Evolutionary conservation across 1,140 invertebrate species (phyloP).

Genomic region (Laupala kohalensis): DNA sequence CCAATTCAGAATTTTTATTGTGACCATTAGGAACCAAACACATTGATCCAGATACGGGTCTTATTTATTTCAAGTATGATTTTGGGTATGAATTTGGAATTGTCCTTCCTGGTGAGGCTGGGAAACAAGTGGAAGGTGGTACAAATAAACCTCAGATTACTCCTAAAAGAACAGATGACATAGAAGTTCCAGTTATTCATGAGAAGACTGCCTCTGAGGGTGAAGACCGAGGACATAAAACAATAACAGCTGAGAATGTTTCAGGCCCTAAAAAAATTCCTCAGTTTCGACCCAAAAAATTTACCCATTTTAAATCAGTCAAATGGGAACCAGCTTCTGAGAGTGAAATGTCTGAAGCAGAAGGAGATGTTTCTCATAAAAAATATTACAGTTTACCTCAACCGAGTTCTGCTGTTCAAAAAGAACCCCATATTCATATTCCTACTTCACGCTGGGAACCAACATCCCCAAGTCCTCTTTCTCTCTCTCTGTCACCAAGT

Average conservation of each 20-base stretch:
- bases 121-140: conserved; percentile 22
- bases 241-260: neutral
- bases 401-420: conserved; percentile 2
- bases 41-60: conserved; percentile 57
- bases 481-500: conserved; percentile 42
- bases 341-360: conserved; percentile 41
- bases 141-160: conserved; percentile 29
- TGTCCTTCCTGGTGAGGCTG: conserved; percentile 51
- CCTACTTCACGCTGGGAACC: conserved; percentile 34
- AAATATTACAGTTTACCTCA: conserved; percentile 29
- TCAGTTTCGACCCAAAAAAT: conserved; percentile 28
- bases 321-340: conserved; percentile 51
- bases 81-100: conserved; percentile 71
- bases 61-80: conserved; percentile 73
- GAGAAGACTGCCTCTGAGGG: conserved; percentile 27
- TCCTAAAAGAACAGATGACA: conserved; percentile 34
- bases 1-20: conserved; percentile 11
- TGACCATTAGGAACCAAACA: conserved; percentile 51
- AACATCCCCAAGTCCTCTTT: conserved; percentile 40
- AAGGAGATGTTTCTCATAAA: conserved; percentile 12
- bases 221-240: neutral
- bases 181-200: conserved; percentile 47
- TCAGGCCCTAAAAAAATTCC: conserved; percentile 15
- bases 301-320: conserved; percentile 34
- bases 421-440: conserved; percentile 20